These are phyloP conservation scores for Colossoma macropomum DNA, from an alignment of 2,113 vertebrate species.

Conservation along the genomic window DNA sequence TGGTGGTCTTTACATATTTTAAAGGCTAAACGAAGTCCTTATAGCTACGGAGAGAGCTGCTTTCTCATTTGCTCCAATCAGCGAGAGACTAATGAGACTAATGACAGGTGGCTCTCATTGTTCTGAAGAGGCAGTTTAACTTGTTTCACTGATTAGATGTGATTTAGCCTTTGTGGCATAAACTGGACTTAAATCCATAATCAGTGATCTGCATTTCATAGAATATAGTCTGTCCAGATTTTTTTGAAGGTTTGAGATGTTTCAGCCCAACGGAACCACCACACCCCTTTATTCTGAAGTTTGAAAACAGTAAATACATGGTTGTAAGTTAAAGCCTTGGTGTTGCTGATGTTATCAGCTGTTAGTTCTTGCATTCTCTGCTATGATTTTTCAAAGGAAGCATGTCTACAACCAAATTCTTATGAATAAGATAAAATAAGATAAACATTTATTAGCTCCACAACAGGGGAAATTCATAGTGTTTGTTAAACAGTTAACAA, in stretches of 20 bases:
- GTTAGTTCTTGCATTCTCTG: too few species aligned
- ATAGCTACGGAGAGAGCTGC: background rate
- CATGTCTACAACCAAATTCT: too few species aligned
- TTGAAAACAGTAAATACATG: too few species aligned
- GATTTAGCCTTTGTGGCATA: background rate
- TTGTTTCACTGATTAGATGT: slow-evolving; percentile 35
- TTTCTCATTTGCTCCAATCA: slow-evolving; percentile 18
- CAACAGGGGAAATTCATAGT: too few species aligned
- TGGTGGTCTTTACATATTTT: background rate
- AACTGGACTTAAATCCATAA: background rate
- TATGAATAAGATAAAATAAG: too few species aligned
- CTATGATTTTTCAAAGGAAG: too few species aligned
- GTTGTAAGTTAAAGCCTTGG: too few species aligned
- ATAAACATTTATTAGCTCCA: too few species aligned
- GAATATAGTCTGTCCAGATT: background rate
- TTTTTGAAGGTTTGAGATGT: background rate
- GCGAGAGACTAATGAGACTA: slow-evolving; percentile 9
- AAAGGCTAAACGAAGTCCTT: background rate
- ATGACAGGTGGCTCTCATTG: background rate
- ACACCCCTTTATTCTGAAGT: too few species aligned
- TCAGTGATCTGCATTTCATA: background rate
- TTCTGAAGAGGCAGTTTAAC: slow-evolving; percentile 16
- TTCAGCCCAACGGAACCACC: too few species aligned
- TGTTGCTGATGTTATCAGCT: too few species aligned
- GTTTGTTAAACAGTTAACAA: too few species aligned